Conservation (phyloP, 1,140 invertebrate species). For the Camponotus pennsylvanicus region DNA sequence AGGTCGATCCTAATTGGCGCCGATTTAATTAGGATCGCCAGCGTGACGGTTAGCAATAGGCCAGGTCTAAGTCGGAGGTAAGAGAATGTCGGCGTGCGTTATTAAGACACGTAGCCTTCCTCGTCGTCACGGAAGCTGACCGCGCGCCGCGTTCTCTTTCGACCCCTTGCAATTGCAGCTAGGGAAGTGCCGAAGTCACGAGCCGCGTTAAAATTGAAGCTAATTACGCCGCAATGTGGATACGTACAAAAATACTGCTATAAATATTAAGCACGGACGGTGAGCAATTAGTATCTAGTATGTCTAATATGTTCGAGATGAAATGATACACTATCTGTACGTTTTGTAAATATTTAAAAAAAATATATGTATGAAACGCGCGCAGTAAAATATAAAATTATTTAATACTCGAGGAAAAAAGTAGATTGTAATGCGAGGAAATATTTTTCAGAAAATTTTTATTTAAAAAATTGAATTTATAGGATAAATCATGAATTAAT, state of each 20-base stretch:
- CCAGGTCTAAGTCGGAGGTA: conserved; percentile 78
- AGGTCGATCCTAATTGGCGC: conserved; percentile 85
- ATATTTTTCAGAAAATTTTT: not conserved
- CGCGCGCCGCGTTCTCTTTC: conserved; percentile 69
- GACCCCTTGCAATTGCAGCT: conserved; percentile 12
- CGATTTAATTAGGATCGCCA: conserved; percentile 85
- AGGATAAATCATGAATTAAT: no score
- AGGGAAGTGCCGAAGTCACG: conserved; percentile 43
- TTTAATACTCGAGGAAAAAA: not conserved
- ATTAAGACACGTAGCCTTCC: conserved; percentile 83
- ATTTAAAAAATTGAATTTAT: not conserved
- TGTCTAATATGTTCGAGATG: not conserved
- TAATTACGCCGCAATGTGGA: conserved; percentile 37
- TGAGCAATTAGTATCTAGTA: not conserved
- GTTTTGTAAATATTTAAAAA: not conserved
- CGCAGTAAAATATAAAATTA: not conserved
- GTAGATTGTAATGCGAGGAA: not conserved
- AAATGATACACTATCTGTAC: not conserved
- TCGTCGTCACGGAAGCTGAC: conserved; percentile 83
- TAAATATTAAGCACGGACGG: conserved; percentile 34
- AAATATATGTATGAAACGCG: not conserved
- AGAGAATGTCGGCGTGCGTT: conserved; percentile 79
- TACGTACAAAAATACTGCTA: conserved; percentile 33
- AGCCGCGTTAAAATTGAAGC: conserved; percentile 36
- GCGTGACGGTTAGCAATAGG: conserved; percentile 83